Percentiles rank a stretch among this genome's conserved stretches.
Evolutionary conservation across 2,113 vertebrate genomes (phyloP).

Genomic region (Myotis yumanensis): DNA sequence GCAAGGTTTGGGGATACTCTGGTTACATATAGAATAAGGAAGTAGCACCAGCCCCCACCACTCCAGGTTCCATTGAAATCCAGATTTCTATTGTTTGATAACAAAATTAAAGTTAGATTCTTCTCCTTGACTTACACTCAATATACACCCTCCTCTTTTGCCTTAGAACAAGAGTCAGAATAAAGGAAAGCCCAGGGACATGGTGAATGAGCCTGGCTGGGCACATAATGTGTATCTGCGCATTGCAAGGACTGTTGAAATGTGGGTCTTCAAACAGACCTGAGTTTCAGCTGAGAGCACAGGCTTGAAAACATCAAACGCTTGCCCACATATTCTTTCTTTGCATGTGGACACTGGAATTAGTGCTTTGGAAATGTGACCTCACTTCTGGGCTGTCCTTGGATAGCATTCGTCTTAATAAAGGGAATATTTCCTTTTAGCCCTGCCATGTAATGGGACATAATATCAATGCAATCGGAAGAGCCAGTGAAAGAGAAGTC

Average conservation of each 20-base stretch:
- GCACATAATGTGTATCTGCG: neutral
- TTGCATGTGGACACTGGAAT: neutral
- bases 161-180: neutral
- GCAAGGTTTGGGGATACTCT: neutral
- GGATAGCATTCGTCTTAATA: neutral
- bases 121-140: neutral
- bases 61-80: neutral
- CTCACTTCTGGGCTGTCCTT: neutral
- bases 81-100: neutral
- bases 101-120: neutral
- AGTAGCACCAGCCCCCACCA: neutral
- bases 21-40: neutral
- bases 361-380: neutral
- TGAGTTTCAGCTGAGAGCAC: neutral
- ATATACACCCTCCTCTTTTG: neutral
- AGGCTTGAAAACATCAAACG: neutral
- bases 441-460: neutral
- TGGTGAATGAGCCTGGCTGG: neutral
- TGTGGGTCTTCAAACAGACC: neutral
- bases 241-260: neutral
- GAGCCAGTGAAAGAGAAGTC: neutral
- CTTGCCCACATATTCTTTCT: neutral
- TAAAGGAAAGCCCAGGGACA: neutral
- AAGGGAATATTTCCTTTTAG: neutral
- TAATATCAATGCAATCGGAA: neutral